Base-by-base conservation (phyloP, 92 coral and sea anemone species). In the Heteractis magnifica region DNA sequence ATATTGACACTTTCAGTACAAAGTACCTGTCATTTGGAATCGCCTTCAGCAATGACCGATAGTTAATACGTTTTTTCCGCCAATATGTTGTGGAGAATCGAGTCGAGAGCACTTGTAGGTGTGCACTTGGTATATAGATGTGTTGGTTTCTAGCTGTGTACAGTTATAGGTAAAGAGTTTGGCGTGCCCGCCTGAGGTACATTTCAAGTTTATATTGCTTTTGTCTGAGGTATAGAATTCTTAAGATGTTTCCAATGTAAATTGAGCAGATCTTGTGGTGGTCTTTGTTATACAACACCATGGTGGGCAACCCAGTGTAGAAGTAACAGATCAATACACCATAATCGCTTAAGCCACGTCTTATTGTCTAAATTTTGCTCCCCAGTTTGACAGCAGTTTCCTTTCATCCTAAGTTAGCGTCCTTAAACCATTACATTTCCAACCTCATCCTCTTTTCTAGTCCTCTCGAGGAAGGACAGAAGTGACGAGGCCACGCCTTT, bases 1-100 rank as follows among this genome's bases (percentile, higher is more conserved):
- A 68, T 68, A 68, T 68, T 68, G 73, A 68, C 73, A 68, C 73
- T 68, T 23, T 3, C 14, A 68, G 73, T 68, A 14, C 15, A 68
- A 68, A 68, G 73, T 68, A 26, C 44, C 49, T 68, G 73, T 68
- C 73, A 68, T 4, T 68, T 23, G 3, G 73, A 68, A 23, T 1
- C 49, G 58, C 58, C 58, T 53, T 53, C 58, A 53, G 58, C 58
- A 53, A 53, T 12, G 58, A 53, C 58, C 6, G 58, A 53, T 53
- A 0, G 58, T 53, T 53, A 53, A 53, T 23, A 10, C 23, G 12
- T 7, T 26, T 68, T 26, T 68, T 68, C 49, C 49, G 48, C 73
- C 48, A 68, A 26, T 8, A 68, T 68, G 14, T 8, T 8, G 49
- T 26, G 4, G 13, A 8, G 10, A 53, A 53, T 8, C 10, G 58